Evolutionary conservation across 2,888 invertebrate species (phyloP).

Genomic region (Megamerina dolium): DNA sequence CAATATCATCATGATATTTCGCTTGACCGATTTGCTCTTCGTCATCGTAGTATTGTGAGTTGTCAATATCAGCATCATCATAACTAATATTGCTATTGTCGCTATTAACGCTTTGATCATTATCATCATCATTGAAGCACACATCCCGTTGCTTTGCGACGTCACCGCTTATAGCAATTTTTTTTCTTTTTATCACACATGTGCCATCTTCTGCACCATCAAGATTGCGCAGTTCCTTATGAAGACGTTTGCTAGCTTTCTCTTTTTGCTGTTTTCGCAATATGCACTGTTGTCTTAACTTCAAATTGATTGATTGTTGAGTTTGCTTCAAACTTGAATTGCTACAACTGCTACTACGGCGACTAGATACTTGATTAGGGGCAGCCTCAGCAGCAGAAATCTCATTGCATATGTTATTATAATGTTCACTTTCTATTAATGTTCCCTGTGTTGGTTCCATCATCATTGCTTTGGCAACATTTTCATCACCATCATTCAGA

Average conservation of each 20-base stretch:
- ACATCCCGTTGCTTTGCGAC: conserved; percentile 20
- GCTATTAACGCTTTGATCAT: conserved; percentile 4
- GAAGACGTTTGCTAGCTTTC: too few species aligned
- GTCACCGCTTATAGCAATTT: conserved; percentile 29
- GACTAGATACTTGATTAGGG: conserved; percentile 14
- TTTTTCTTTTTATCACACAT: conserved; percentile 26
- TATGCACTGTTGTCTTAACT: conserved; percentile 22
- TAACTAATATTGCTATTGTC: too few species aligned
- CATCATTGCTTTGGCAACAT: conserved; percentile 8
- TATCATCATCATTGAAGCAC: conserved; percentile 21
- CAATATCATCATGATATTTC: too few species aligned
- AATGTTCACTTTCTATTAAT: conserved; percentile 1
- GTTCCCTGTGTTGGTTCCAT: not conserved
- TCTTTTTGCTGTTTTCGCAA: conserved; percentile 16
- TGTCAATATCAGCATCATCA: too few species aligned
- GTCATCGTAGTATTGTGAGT: too few species aligned
- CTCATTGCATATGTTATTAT: too few species aligned
- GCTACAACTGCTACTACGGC: conserved; percentile 28
- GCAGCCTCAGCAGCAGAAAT: too few species aligned
- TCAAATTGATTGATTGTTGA: conserved; percentile 28
- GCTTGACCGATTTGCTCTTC: conserved; percentile 2
- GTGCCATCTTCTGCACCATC: conserved; percentile 2
- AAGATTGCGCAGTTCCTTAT: too few species aligned
- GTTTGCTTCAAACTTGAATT: conserved; percentile 28
- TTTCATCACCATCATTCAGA: conserved; percentile 3